A percentile compares a stretch with the other conserved stretches of the same genome.
Evolutionary conservation across 2,888 invertebrate species (phyloP).

Genomic region (Suillia variegata): DNA sequence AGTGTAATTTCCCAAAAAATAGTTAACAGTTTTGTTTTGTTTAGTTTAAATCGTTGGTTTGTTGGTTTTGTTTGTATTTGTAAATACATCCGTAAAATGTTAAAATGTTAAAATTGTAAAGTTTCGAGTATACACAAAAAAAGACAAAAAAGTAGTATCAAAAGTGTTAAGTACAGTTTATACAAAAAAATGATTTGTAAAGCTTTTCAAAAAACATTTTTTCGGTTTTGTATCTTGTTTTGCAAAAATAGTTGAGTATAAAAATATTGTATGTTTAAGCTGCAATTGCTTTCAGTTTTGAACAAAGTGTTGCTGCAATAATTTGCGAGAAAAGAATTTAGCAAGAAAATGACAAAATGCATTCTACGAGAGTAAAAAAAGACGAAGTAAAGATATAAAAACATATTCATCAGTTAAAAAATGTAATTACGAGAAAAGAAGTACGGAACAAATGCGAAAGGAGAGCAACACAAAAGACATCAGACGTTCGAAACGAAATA

Average conservation of each 20-base stretch:
- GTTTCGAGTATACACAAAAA: conserved; percentile 38
- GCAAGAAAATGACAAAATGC: conserved; percentile 30
- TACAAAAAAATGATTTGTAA: conserved; percentile 20
- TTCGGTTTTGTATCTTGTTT: conserved; percentile 18
- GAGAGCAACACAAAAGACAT: no score
- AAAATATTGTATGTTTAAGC: conserved; percentile 33
- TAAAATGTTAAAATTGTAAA: not conserved
- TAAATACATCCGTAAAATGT: no score
- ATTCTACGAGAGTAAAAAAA: conserved; percentile 32
- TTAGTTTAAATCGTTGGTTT: no score
- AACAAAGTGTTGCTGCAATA: conserved; percentile 52
- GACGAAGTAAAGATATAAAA: conserved; percentile 14
- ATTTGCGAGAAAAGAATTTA: no score
- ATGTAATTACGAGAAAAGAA: not conserved
- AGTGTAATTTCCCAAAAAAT: no score
- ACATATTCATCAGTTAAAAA: no score
- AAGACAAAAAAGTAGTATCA: conserved; percentile 54
- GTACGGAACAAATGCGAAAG: no score
- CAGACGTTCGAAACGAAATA: no score
- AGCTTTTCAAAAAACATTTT: not conserved
- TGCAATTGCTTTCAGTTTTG: conserved; percentile 51
- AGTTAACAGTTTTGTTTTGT: conserved; percentile 16
- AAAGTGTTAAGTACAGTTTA: conserved; percentile 42
- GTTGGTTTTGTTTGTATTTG: conserved; percentile 14
- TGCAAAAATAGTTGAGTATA: conserved; percentile 25